phyloP scores from a whole-genome alignment of 2,888 invertebrate species.

The Lithophane semibrunnea region DNA sequence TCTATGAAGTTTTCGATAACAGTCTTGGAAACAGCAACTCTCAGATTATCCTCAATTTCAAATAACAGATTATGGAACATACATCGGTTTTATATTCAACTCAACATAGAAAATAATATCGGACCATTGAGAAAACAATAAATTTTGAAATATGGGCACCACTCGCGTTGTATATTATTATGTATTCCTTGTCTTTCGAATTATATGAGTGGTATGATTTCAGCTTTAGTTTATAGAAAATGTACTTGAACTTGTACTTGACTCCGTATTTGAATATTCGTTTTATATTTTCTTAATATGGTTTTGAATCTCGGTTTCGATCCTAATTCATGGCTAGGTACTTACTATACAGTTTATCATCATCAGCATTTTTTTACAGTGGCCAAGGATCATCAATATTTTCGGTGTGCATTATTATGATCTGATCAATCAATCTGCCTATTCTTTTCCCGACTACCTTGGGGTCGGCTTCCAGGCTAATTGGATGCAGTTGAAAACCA shows the following conservation, averaged over 20 bases:
- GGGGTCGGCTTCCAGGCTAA: too few relatives aligned
- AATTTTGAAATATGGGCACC: conserved; percentile 31
- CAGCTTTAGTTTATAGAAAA: conserved; percentile 2
- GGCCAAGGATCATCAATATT: background rate
- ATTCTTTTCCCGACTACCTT: too few relatives aligned
- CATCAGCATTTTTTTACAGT: background rate
- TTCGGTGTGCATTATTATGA: too few relatives aligned
- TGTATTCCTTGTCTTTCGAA: conserved; percentile 17
- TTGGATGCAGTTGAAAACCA: too few relatives aligned
- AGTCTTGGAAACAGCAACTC: background rate
- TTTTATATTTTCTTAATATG: too few relatives aligned
- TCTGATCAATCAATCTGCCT: too few relatives aligned
- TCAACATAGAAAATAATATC: conserved; percentile 24
- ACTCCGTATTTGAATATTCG: too few relatives aligned
- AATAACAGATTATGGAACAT: conserved; percentile 1
- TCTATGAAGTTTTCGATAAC: background rate
- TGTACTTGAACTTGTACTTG: background rate
- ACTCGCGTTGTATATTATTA: conserved; percentile 16
- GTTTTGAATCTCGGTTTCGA: background rate
- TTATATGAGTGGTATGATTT: conserved; percentile 1
- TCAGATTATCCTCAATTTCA: background rate
- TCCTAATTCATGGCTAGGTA: too few relatives aligned
- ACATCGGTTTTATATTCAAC: conserved; percentile 2
- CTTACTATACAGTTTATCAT: background rate
- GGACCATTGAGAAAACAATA: conserved; percentile 22